These are phyloP conservation scores for Notoglanidium macrostoma DNA, from an alignment of 2,797 vertebrate genomes.

Conservation along the genomic window DNA sequence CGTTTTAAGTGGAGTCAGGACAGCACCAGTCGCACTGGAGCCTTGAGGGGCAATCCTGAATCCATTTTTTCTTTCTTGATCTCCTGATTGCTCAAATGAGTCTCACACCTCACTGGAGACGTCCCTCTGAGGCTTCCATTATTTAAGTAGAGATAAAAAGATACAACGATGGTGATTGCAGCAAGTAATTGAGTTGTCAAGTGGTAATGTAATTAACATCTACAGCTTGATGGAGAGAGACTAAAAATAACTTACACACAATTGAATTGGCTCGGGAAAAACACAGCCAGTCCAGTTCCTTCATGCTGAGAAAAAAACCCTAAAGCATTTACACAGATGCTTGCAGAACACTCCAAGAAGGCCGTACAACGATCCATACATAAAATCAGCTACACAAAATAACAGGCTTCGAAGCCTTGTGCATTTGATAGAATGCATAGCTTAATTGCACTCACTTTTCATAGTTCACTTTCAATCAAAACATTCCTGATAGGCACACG, in stretches of 20 bases:
- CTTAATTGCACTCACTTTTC: not conserved
- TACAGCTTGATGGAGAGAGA: slow-evolving; percentile 46
- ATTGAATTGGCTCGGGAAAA: slow-evolving; percentile 44
- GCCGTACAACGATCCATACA: not conserved
- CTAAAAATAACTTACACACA: slow-evolving; percentile 53
- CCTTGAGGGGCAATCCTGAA: not conserved
- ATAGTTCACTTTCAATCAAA: not conserved
- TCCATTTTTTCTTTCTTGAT: not conserved
- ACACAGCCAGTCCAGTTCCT: slow-evolving; percentile 16
- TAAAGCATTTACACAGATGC: slow-evolving; percentile 6
- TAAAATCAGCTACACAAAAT: not conserved
- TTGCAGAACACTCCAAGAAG: not conserved
- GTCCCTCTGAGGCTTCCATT: slow-evolving; percentile 24
- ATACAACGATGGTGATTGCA: slow-evolving; percentile 69
- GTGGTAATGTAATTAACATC: slow-evolving; percentile 56
- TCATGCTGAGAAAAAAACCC: not conserved
- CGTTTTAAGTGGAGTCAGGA: not conserved
- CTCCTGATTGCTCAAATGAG: slow-evolving; percentile 5
- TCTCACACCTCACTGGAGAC: not conserved
- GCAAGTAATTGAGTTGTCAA: slow-evolving; percentile 72
- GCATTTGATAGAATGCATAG: not conserved
- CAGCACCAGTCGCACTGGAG: not conserved
- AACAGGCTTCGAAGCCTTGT: not conserved
- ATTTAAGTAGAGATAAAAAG: slow-evolving; percentile 50
- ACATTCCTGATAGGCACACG: not conserved